Base-by-base conservation (phyloP, 1,140 invertebrate genomes). In the Calephelis virginiensis region DNA sequence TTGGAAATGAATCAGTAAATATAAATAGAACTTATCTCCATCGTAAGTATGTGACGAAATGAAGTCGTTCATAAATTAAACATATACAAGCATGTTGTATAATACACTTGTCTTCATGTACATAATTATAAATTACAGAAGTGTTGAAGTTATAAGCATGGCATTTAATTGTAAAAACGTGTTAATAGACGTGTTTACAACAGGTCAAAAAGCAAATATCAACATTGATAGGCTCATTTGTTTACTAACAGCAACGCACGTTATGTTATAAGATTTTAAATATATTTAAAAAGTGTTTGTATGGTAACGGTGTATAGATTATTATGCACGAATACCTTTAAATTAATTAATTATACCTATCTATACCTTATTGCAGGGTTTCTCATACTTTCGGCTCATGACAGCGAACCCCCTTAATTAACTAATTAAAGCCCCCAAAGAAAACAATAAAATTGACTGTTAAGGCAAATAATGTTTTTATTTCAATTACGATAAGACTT, bases 231-330 rank as follows among this genome's bases (percentile, higher is more conserved):
- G 8, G 14, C 40, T 14, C 49, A 17, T 8, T 50, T 50, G 13
- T 17, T 8, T 9, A 50, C 14, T 53, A 53, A 53, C 11, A 11
- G 17, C 17, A 53, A 10, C 50, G 50, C 50, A 53, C 50, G 14
- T 53, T 53, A 17, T 9, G 9, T 10, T 17, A 28, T 53, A 53
- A 53, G 9, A 5, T 53, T 53, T 53, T 17, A 53, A 14, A 53
- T 14, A 53, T 11, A 53, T 53, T 14, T 13, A 28, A 11, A 17
- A 17, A 17, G 17, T 17, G 14, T 53, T 53, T 11, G 8, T 2
- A 53, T 53, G 50, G 50, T 53, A 53, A 53, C 14, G 50, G 50
- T 53, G 40, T 43, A 43, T 43, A 43, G 40, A 17, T 53, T 53
- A 53, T 17, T 53, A 28, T 53, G 50, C 50, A 53, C 50, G 5